Conservation (phyloP, 2,888 invertebrate genomes). For the Rhagophthalmus giganteus region DNA sequence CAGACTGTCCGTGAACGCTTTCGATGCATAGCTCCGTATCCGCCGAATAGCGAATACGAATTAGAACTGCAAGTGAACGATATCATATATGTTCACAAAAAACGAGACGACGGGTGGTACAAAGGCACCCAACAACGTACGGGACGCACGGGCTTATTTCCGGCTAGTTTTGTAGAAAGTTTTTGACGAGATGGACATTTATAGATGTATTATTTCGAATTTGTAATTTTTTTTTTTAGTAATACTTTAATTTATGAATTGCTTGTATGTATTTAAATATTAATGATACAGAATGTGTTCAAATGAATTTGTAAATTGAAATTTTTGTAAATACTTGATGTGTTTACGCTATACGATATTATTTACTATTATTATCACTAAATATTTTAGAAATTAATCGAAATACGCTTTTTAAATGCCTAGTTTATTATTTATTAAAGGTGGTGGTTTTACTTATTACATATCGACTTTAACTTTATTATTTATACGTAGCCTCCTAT, state of each 20-base stretch:
- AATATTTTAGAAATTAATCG: conserved; percentile 4
- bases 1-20: conserved; percentile 63
- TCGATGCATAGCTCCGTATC: conserved; percentile 91
- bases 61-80: conserved; percentile 88
- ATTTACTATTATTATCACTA: too few species aligned
- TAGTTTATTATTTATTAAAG: conserved; percentile 26
- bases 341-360: too few species aligned
- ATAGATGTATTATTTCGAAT: conserved; percentile 18
- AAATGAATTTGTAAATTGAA: conserved; percentile 14
- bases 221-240: conserved; percentile 10
- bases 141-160: conserved; percentile 91
- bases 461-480: too few species aligned
- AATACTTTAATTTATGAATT: conserved; percentile 8
- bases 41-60: conserved; percentile 92
- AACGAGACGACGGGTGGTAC: conserved; percentile 94
- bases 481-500: conserved; percentile 7
- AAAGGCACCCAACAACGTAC: conserved; percentile 89
- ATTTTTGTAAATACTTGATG: too few species aligned
- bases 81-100: conserved; percentile 87
- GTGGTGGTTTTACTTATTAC: conserved; percentile 25
- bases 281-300: conserved; percentile 30
- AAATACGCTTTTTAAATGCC: conserved; percentile 21
- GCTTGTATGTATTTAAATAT: conserved; percentile 20
- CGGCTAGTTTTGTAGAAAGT: conserved; percentile 86
- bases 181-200: conserved; percentile 19